Evolutionary conservation across 2,797 vertebrate genomes (phyloP), one percentile per base, ranked within the genome.

Genomic region (Petrocephalus schoutedeni): DNA sequence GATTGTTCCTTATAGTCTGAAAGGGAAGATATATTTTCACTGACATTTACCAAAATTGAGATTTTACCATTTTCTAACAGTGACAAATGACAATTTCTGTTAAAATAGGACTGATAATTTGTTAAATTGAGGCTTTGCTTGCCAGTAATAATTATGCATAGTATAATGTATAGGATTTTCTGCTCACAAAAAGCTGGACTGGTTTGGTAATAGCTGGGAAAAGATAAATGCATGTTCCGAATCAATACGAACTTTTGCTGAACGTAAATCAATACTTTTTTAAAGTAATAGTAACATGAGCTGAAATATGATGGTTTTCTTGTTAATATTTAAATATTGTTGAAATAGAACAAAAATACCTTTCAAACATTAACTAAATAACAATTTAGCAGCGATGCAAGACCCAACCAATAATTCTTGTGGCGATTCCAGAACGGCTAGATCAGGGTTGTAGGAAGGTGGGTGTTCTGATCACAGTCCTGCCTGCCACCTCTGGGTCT

Each of bases 251-350:
- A 83, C 51, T 83, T 83, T 23, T 83, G 80, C 80, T 23, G 80
- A 86, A 86, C 56, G 59, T 86, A 36, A 36, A 86, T 21, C 84
- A 8, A 57, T 86, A 86, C 84, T 86, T 57, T 57, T 36, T 85
- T 85, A 85, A 57, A 54, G 28, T 36, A 36, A 16, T 28, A 86
- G 54, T 57, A 57, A 36, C 6, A 12, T 86, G 23, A 58, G 84
- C 56, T 86, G 82, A 85, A 85, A 56, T 56, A 16, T 0, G 59
- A 86, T 86, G 21, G 56, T 58, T 86, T 86, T 86, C 28, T 86
- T 58, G 56, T 85, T 85, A 85, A 85, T 85, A 85, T 85, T 56
- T 54, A 32, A 54, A 28, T 86, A 32, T 86, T 58, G 53, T 16
- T 86, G 54, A 86, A 54, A 85, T 21, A 28, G 49, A 53, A 57